Evolutionary conservation across 2,888 invertebrate species (phyloP).

Genomic region (Salpingus planirostris): DNA sequence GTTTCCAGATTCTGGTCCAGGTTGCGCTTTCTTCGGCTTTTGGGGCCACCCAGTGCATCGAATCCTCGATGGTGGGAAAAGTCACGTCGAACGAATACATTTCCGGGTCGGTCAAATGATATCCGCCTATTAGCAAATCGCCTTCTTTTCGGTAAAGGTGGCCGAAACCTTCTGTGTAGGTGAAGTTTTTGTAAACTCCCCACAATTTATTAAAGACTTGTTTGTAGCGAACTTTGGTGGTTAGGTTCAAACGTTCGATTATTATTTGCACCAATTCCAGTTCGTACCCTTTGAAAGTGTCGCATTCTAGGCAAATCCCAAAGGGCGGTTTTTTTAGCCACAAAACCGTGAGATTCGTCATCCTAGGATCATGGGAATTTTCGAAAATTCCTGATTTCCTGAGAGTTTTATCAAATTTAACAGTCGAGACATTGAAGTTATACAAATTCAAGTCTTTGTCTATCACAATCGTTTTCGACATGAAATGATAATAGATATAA

Average conservation of each 20-base stretch:
- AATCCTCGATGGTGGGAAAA: slow-evolving; percentile 12
- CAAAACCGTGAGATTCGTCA: too few relatives aligned
- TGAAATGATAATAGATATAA: too few relatives aligned
- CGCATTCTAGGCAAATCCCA: slow-evolving; percentile 2
- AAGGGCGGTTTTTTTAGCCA: too few relatives aligned
- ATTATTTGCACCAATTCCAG: slow-evolving; percentile 3
- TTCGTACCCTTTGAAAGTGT: slow-evolving; percentile 4
- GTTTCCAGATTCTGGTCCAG: slow-evolving; percentile 9
- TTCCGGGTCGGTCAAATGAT: slow-evolving; percentile 12
- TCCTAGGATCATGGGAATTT: too few relatives aligned
- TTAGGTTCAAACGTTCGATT: slow-evolving; percentile 1
- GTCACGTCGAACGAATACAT: slow-evolving; percentile 14
- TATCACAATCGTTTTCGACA: too few relatives aligned
- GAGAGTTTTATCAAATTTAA: too few relatives aligned
- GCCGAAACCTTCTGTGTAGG: slow-evolving; percentile 4
- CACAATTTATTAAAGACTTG: slow-evolving; percentile 4
- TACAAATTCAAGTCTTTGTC: too few relatives aligned
- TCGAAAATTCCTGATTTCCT: too few relatives aligned
- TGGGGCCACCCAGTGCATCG: slow-evolving; percentile 12
- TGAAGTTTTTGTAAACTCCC: slow-evolving; percentile 4
- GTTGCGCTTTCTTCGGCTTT: slow-evolving; percentile 8
- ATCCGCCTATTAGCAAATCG: slow-evolving; percentile 11
- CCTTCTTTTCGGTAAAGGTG: slow-evolving; percentile 2
- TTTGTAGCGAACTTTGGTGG: slow-evolving; percentile 2
- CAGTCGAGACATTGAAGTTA: too few relatives aligned